phyloP scores from a whole-genome alignment of 2,888 invertebrate genomes.

The Slavum lentiscoides region DNA sequence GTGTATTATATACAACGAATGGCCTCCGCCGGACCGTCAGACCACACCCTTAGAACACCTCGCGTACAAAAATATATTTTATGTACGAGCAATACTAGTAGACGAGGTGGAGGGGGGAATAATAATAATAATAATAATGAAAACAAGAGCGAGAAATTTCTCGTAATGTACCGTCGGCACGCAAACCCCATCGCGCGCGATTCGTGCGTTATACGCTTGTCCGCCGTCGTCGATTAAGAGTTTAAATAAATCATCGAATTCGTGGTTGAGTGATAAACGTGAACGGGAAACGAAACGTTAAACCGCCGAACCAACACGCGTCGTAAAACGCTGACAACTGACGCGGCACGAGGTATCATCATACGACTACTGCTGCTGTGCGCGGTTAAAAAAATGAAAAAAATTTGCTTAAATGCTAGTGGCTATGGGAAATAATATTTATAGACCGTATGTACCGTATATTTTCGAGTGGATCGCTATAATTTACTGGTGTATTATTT shows the following conservation, averaged over 20 bases:
- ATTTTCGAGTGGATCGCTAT: too few relatives aligned
- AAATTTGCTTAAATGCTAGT: too few relatives aligned
- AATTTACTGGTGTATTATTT: too few relatives aligned
- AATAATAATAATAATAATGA: neutral
- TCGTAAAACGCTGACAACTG: too few relatives aligned
- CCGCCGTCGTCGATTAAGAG: constrained; percentile 29
- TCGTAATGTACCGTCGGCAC: constrained; percentile 13
- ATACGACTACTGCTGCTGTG: too few relatives aligned
- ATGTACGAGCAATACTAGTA: neutral
- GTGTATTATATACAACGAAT: neutral
- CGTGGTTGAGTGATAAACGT: neutral
- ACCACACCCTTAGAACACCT: constrained; percentile 43
- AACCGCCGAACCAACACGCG: too few relatives aligned
- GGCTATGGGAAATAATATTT: too few relatives aligned
- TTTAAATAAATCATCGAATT: constrained; percentile 39
- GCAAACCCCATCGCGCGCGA: constrained; percentile 35
- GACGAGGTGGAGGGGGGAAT: too few relatives aligned
- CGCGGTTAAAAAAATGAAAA: too few relatives aligned
- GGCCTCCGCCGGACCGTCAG: neutral
- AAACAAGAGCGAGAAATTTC: neutral
- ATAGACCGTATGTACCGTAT: too few relatives aligned
- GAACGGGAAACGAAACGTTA: neutral
- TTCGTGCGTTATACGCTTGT: constrained; percentile 3
- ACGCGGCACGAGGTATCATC: too few relatives aligned
- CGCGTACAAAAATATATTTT: neutral